Percentiles rank a stretch among this genome's conserved stretches.
Evolutionary conservation across 2,797 vertebrate species (phyloP).

Genomic region (Enteromius anoplus): DNA sequence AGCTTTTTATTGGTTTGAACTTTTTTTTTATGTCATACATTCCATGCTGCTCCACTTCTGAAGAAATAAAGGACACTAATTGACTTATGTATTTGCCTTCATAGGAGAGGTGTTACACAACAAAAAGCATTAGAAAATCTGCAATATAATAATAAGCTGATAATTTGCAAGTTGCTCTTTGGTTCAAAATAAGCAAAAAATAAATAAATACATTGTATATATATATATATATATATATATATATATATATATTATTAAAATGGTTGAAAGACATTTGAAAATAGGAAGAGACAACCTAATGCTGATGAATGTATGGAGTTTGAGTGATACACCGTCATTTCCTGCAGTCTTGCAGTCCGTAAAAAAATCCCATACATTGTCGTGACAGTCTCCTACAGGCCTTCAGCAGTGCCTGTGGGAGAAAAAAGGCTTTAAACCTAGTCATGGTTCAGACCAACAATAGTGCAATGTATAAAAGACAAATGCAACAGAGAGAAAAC

Average conservation of each 20-base stretch:
- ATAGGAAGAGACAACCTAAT: background rate
- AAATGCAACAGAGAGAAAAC: background rate
- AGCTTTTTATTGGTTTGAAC: constrained; percentile 75
- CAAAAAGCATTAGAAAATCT: constrained; percentile 3
- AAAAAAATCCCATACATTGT: constrained; percentile 73
- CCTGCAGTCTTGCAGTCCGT: constrained; percentile 23
- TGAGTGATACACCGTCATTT: constrained; percentile 9
- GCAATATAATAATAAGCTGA: background rate
- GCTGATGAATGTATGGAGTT: background rate
- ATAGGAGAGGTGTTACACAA: constrained; percentile 31
- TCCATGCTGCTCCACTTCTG: constrained; percentile 93
- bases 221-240: no score
- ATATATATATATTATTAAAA: background rate
- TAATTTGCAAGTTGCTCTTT: background rate
- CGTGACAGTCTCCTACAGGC: constrained; percentile 69
- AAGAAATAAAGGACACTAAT: constrained; percentile 83
- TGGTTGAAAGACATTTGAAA: background rate
- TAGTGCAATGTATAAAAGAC: background rate
- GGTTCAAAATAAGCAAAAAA: background rate
- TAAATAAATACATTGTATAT: no score
- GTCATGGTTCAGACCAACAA: constrained; percentile 58
- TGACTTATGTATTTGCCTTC: constrained; percentile 66
- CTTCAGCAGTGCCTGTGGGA: constrained; percentile 70
- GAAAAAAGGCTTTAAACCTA: constrained; percentile 69
- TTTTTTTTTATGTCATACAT: constrained; percentile 86